A percentile compares a stretch with the other conserved stretches of the same genome.
phyloP scores from a whole-genome alignment of 1,140 invertebrate genomes.

The Bombus huntii region DNA sequence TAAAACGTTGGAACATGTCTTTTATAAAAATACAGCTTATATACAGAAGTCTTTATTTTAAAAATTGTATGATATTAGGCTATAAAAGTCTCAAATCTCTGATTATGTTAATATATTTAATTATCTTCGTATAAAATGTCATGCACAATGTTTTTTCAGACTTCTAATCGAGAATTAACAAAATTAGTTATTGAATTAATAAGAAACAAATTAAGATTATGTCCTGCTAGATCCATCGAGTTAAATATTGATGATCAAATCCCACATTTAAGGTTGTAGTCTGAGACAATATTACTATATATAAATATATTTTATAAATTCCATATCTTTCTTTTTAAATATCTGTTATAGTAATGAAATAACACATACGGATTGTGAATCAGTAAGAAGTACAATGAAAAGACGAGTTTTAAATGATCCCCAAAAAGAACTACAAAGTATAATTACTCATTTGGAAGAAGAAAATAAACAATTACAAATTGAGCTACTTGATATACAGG shows the following conservation, averaged over 20 bases:
- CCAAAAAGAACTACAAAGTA: constrained; percentile 83
- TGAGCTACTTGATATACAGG: constrained; percentile 78
- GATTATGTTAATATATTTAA: background rate
- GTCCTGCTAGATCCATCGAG: constrained; percentile 71
- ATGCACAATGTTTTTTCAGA: constrained; percentile 72
- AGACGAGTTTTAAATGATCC: constrained; percentile 78
- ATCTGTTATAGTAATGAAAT: constrained; percentile 68
- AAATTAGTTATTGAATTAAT: constrained; percentile 82
- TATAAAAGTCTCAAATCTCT: background rate
- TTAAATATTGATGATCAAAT: constrained; percentile 69
- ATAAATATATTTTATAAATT: background rate
- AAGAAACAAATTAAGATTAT: constrained; percentile 80
- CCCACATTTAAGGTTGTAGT: constrained; percentile 57
- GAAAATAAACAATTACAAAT: constrained; percentile 81
- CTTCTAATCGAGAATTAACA: constrained; percentile 81
- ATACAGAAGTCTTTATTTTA: too few relatives aligned
- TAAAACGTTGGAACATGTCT: too few relatives aligned
- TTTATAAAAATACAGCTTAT: too few relatives aligned
- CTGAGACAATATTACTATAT: background rate
- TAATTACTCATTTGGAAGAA: constrained; percentile 83
- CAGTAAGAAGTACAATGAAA: constrained; percentile 75
- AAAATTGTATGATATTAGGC: background rate
- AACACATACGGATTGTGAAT: constrained; percentile 66
- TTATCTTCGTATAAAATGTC: background rate
- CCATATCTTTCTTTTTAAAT: constrained; percentile 8